Percentiles rank a stretch among this genome's conserved stretches.
Conservation (phyloP, 2,888 invertebrate species). For the Lamellibrachia satsuma region DNA sequence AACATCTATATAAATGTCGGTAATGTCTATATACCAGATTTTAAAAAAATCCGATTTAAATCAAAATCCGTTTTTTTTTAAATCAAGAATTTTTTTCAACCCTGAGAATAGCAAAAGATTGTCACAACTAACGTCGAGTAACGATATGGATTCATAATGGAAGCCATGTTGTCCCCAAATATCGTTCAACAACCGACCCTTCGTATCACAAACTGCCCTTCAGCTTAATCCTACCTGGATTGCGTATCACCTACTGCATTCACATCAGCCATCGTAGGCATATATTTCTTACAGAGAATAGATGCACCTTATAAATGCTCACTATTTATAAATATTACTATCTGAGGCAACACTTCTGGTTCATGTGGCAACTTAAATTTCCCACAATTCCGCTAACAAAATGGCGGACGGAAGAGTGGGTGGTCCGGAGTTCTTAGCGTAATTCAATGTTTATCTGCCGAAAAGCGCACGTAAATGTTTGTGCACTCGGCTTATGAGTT, state of each 20-base stretch:
- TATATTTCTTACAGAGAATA: neutral
- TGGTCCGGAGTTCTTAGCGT: slow-evolving; percentile 48
- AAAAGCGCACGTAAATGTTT: slow-evolving; percentile 27
- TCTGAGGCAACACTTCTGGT: neutral
- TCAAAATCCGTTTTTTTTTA: too few species aligned
- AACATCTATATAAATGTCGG: too few species aligned
- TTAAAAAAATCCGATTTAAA: too few species aligned
- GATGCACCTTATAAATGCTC: neutral
- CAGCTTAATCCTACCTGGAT: slow-evolving; percentile 18
- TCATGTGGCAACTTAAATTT: slow-evolving; percentile 19
- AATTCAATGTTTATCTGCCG: slow-evolving; percentile 44
- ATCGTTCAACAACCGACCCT: slow-evolving; percentile 18
- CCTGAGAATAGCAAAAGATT: too few species aligned
- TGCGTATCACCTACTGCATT: slow-evolving; percentile 17
- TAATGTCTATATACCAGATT: too few species aligned
- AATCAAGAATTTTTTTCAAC: too few species aligned
- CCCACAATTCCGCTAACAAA: slow-evolving; percentile 37
- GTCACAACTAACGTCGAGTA: neutral
- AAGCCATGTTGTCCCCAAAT: neutral
- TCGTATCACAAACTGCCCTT: neutral
- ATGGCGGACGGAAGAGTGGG: slow-evolving; percentile 52
- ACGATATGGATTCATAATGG: neutral
- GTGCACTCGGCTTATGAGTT: slow-evolving; percentile 20
- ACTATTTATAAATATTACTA: neutral
- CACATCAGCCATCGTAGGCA: slow-evolving; percentile 19